Evolutionary conservation across 1,140 invertebrate species (phyloP), one percentile per base, ranked within the genome.

Genomic region (Philotrypesis tridentata): DNA sequence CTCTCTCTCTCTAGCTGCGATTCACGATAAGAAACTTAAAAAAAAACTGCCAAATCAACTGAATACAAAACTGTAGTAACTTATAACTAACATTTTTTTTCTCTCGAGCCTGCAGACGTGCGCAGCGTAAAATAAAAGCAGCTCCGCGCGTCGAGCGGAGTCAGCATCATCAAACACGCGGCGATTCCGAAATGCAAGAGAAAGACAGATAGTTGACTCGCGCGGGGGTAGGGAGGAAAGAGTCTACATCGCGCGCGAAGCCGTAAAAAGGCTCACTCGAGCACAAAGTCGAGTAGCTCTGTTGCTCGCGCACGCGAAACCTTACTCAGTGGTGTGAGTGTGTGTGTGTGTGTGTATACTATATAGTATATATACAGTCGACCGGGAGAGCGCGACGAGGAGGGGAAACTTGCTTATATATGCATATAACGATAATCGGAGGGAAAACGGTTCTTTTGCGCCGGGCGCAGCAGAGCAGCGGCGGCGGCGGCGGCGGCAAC

Each of bases 341-440:
- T n/a, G n/a, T n/a, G n/a, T n/a, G n/a, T n/a, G n/a, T n/a, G n/a
- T n/a, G n/a, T n/a, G n/a, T n/a, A n/a, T n/a, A n/a, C n/a, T n/a
- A n/a, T n/a, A n/a, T n/a, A n/a, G n/a, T n/a, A n/a, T n/a, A n/a
- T n/a, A n/a, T n/a, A 37, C 9, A 79, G 29, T 71, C 37, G 27
- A 71, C 43, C 17, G 48, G 23, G 33, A 37, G 74, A 37, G 33
- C 21, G 37, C 31, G 8, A 43, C 7, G n/a, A 55, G 48, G 21
- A 55, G 48, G 48, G 48, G 48, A 55, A 55, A 17, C 21, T 55
- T 17, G 17, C 12, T 55, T 55, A 55, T 55, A 55, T 27, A 65
- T 76, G 55, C 33, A 29, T 40, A 76, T 68, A 68, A 80, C 65
- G 60, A 72, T 74, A 67, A 80, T 80, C 65, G 48, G 33, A 74